Percentiles rank a stretch among this genome's conserved stretches.
phyloP scores from a whole-genome alignment of 2,113 vertebrate genomes.

The Alethe castanea region DNA sequence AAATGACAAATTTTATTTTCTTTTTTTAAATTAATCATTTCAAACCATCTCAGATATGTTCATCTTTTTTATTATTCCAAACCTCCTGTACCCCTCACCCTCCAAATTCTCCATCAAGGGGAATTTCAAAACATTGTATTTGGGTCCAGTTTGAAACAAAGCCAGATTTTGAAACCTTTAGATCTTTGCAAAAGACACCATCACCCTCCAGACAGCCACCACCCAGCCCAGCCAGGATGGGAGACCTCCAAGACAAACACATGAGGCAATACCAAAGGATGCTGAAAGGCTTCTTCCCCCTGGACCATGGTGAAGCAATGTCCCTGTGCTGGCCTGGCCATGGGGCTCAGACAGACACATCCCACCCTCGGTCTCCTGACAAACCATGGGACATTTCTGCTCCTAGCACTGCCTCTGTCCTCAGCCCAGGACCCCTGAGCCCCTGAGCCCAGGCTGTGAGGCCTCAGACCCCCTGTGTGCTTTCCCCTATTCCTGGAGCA shows the following conservation, averaged over 20 bases:
- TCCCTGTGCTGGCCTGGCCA: accelerated
- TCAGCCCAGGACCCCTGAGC: neutral
- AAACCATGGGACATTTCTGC: neutral
- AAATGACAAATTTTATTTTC: neutral
- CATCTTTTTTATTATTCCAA: neutral
- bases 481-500: neutral
- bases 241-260: slow-evolving; percentile 55
- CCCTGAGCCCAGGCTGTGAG: neutral
- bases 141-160: neutral
- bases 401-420: neutral
- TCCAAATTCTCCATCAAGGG: neutral
- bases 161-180: slow-evolving; percentile 37
- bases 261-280: slow-evolving; percentile 44
- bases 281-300: slow-evolving; percentile 24
- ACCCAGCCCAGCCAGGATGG: neutral
- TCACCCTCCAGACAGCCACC: neutral
- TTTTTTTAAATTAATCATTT: neutral
- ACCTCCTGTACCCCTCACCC: accelerated
- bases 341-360: neutral
- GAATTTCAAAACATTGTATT: slow-evolving; percentile 29
- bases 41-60: neutral
- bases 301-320: slow-evolving; percentile 6
- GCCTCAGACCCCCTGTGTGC: neutral
- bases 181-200: slow-evolving; percentile 19
- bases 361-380: neutral